Base-by-base conservation (phyloP, 2,113 vertebrate genomes). In the Gorsachius goisagi region DNA sequence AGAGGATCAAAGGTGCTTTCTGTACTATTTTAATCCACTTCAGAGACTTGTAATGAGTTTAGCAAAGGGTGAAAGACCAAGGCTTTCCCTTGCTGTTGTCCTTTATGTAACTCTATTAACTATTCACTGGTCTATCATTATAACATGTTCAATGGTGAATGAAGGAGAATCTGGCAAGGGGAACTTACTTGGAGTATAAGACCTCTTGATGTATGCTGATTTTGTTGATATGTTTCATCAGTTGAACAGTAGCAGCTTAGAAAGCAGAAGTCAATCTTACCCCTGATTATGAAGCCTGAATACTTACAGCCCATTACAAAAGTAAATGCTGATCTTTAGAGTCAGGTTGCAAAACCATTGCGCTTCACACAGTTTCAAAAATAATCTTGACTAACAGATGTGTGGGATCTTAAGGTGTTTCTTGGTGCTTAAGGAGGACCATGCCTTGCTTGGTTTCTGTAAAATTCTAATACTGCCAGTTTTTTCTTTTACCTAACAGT, bases 171-270 rank as follows among this genome's bases (percentile, higher is more conserved):
- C 39, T 93, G 69, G 44, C 67, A 93, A 94, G 77, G 84, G 41
- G 44, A 94, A 59, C 82, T 77, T 68, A 85, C 28, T 8, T 47
- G 37, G 39, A 90, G 16, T 41, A 5, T 62, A 83, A 68, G 49
- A 88, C 41, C 62, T 93, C 32, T 60, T 90, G 76, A 95, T 95
- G 49, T 89, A 92, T 96, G 94, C 94, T 97, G 94, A 95, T 96
- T 96, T 85, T 91, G 64, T 95, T 94, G 89, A 80, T 84, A 23
- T 8, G 35, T 88, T 95, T 95, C 85, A 95, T 95, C 90, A 90
- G 62, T 28, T 66, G 88, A 94, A 86, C 47, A 75, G 49, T 12
- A 90, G 66, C 76, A 67, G 15, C 44, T 95, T 86, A 87, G 76
- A 93, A 87, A 93, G 79, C 79, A 94, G 56, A 86, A 96, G 83